Percentiles rank a stretch among this genome's conserved stretches.
Evolutionary conservation across 2,113 vertebrate species (phyloP).

Genomic region (Pseudorasbora parva): DNA sequence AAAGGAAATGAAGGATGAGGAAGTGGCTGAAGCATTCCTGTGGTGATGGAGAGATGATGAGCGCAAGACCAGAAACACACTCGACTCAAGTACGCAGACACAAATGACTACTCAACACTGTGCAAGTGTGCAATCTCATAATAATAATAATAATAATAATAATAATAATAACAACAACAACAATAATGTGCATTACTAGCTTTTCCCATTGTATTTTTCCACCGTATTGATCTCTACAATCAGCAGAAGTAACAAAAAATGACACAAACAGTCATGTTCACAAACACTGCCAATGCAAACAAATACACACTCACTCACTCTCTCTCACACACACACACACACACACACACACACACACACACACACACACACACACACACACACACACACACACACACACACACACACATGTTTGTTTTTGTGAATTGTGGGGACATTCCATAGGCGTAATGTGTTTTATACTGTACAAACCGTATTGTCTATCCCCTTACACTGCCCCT

Average conservation of each 20-base stretch:
- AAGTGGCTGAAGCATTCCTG: constrained; percentile 54
- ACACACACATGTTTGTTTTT: too few relatives aligned
- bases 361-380: neutral
- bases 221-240: neutral
- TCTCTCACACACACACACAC: neutral
- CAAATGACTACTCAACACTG: too few relatives aligned
- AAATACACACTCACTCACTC: too few relatives aligned
- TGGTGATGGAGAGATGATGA: constrained; percentile 13
- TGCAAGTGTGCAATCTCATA: neutral
- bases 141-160: too few relatives aligned
- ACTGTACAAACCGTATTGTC: too few relatives aligned
- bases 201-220: neutral
- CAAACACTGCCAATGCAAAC: neutral
- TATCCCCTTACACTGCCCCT: too few relatives aligned
- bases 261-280: constrained; percentile 1
- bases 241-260: neutral
- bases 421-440: too few relatives aligned
- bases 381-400: neutral
- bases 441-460: too few relatives aligned
- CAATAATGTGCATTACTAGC: neutral
- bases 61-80: neutral
- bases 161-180: too few relatives aligned
- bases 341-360: neutral
- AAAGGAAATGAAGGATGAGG: constrained; percentile 57
- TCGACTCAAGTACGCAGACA: neutral